Percentiles rank a stretch among this genome's conserved stretches.
Conservation (phyloP, 2,888 invertebrate species). For the Cephonodes hylas region DNA sequence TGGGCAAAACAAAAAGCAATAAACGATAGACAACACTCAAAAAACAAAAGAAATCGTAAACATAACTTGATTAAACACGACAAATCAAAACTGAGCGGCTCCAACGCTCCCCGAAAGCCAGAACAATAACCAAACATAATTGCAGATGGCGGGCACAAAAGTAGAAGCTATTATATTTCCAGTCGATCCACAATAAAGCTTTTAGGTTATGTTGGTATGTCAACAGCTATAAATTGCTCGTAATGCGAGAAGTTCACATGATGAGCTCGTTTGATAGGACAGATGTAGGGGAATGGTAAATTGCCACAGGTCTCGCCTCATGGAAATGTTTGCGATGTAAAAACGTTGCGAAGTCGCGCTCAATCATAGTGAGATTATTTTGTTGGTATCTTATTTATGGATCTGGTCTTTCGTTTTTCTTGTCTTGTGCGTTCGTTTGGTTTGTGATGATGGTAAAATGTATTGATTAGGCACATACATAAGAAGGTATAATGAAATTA, state of each 20-base stretch:
- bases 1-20: not conserved
- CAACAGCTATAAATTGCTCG: constrained; percentile 40
- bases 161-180: constrained; percentile 31
- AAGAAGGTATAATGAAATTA: too few relatives aligned
- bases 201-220: constrained; percentile 33
- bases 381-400: not conserved
- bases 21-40: not conserved
- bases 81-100: constrained; percentile 4
- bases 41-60: not conserved
- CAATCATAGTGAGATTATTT: not conserved
- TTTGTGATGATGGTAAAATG: too few relatives aligned
- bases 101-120: not conserved
- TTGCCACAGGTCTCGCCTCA: not conserved
- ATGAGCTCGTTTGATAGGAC: constrained; percentile 19
- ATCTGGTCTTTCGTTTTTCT: not conserved
- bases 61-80: not conserved
- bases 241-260: constrained; percentile 36
- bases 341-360: not conserved
- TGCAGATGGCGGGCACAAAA: constrained; percentile 15
- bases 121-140: constrained; percentile 14
- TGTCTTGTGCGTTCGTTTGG: not conserved
- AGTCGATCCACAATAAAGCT: constrained; percentile 33
- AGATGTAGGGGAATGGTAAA: not conserved
- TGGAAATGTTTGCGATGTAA: not conserved
- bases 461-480: too few relatives aligned